Conservation (phyloP, 2,888 invertebrate genomes). For the Trypoxylon attenuatum region DNA sequence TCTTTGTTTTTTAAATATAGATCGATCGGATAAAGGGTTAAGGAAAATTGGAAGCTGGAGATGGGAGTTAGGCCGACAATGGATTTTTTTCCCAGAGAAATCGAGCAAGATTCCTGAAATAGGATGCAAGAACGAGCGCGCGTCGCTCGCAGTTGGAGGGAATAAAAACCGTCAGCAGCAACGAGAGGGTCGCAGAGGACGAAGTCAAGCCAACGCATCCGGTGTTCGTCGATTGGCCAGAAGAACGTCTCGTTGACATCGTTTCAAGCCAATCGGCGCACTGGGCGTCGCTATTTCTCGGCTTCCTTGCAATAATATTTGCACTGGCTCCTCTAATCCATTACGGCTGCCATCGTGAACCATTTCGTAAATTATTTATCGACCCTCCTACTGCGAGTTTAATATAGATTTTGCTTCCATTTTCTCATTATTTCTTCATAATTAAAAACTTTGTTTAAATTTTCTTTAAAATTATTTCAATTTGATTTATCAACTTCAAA, state of each 20-base stretch:
- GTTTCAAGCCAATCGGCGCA: constrained; percentile 43
- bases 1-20: too few species aligned
- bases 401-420: constrained; percentile 9
- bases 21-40: too few species aligned
- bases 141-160: not conserved
- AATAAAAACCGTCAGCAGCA: not conserved
- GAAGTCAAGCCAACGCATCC: constrained; percentile 11
- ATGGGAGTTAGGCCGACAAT: too few species aligned
- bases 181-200: constrained; percentile 4
- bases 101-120: not conserved
- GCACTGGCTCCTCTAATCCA: constrained; percentile 57
- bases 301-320: constrained; percentile 61
- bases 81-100: not conserved
- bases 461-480: not conserved
- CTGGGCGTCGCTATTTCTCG: constrained; percentile 42
- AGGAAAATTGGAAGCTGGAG: not conserved
- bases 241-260: constrained; percentile 43
- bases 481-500: not conserved
- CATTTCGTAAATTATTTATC: constrained; percentile 61
- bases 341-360: constrained; percentile 42
- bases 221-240: constrained; percentile 39
- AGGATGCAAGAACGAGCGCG: not conserved
- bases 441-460: not conserved
- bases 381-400: constrained; percentile 20
- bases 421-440: too few species aligned